These are phyloP conservation scores for Otus sunia DNA, from an alignment of 2,113 vertebrate species.

Conservation along the genomic window DNA sequence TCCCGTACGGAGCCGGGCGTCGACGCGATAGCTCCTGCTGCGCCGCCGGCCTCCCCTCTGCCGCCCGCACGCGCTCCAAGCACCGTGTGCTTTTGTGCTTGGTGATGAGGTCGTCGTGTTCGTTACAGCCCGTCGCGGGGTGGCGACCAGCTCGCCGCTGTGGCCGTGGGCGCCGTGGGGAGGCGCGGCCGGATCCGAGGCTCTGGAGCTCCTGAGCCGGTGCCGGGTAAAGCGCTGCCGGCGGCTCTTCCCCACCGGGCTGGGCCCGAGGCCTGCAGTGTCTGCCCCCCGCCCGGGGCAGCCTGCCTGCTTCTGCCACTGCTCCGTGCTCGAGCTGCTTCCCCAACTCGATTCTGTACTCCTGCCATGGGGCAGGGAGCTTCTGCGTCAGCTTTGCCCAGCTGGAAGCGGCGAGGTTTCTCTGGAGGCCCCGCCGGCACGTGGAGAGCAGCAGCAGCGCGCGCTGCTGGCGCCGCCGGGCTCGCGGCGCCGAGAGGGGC, in stretches of 20 bases:
- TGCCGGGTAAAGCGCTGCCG: not conserved
- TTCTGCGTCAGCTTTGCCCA: not conserved
- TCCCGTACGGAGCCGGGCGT: not conserved
- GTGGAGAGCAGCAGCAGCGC: not conserved
- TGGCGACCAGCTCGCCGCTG: not conserved
- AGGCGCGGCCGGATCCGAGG: not conserved
- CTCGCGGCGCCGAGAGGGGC: not conserved
- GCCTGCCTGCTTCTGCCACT: not conserved
- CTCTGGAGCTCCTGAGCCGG: not conserved
- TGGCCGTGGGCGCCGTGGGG: not conserved
- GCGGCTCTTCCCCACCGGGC: not conserved
- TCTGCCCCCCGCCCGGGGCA: not conserved
- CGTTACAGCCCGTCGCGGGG: accelerated
- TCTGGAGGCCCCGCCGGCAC: not conserved
- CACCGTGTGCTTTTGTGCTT: not conserved
- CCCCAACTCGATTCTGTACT: not conserved
- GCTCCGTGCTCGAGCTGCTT: not conserved
- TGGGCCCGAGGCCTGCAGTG: not conserved
- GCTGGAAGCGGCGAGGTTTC: constrained; percentile 3
- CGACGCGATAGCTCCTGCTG: not conserved
- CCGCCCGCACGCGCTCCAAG: not conserved
- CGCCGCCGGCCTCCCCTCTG: not conserved
- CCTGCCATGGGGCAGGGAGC: not conserved
- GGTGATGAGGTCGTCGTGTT: not conserved
- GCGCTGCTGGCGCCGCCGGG: not conserved